Base-by-base conservation (phyloP, 2,113 vertebrate species). In the Pseudorhombus dupliciocellatus region DNA sequence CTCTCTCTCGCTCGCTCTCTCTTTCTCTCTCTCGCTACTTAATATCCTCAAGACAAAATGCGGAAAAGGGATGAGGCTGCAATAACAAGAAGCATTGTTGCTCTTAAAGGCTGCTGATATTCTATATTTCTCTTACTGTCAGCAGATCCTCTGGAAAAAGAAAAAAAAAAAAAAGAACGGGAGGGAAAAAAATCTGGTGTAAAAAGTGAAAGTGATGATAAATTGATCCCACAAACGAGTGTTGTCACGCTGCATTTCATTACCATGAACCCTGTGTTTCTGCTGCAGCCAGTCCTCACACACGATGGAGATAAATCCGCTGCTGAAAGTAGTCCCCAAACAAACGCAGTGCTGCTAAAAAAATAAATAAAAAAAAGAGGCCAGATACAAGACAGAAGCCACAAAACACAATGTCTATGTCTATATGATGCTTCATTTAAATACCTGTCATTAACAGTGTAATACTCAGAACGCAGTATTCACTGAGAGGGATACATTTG, bases 41-140 rank as follows among this genome's bases (percentile, higher is more conserved):
- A 26, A 26, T 59, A 51, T 40, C 26, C 53, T 59, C 25, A 0
- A 28, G 61, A 69, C 68, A 69, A 62, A 75, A 62, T 16, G 28
- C 26, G 42, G 62, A 53, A 53, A 24, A 53, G 50, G 30, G 60
- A 44, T 1, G 51, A 66, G 44, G 48, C 34, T 42, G 56, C 50
- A 57, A 65, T 56, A 65, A 67, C 37, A 55, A 55, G 55, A 11
- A 0, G 24, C 10, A 5, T 20, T 26, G 30, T 26, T 37, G 2
- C 22, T 31, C 48, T 48, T 55, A 40, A 42, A 37, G 18, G 11
- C 40, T 24, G 51, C 16, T 51, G 66, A 53, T 46, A 25, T 31
- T 53, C 31, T 20, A 5, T 0, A 26, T 26, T 61, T 50, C n/a
- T 67, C 0, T 48, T 4, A 46, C 16, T 11, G 52, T 74, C 70